Evolutionary conservation across 2,797 vertebrate species (phyloP).

Genomic region (Triplophysa bombifrons): DNA sequence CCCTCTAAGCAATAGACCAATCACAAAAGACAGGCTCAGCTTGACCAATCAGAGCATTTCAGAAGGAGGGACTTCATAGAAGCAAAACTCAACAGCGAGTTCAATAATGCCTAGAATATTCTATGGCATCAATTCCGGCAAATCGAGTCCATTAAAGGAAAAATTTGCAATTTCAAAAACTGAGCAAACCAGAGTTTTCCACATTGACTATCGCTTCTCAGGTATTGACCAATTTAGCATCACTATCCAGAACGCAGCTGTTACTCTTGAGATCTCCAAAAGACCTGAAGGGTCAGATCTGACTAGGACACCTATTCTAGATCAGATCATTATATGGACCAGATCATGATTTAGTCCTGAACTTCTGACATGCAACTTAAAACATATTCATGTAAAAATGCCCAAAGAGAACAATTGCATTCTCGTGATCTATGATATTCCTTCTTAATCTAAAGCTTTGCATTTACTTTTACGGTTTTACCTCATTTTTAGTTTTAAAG

Average conservation of each 20-base stretch:
- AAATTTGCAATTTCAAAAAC: neutral
- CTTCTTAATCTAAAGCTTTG: conserved; percentile 8
- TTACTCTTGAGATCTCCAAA: neutral
- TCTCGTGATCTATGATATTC: neutral
- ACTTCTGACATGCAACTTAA: neutral
- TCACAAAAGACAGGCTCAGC: no score
- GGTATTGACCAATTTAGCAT: conserved; percentile 28
- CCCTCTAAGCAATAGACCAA: no score
- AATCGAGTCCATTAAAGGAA: neutral
- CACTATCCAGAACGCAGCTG: conserved; percentile 41
- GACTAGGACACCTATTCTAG: conserved; percentile 9
- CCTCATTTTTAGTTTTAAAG: conserved; percentile 59
- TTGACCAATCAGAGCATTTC: no score
- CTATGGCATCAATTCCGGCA: neutral
- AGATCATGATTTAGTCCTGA: conserved; percentile 10
- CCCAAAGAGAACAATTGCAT: neutral
- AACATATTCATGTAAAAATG: neutral
- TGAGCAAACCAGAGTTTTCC: neutral
- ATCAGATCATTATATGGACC: neutral
- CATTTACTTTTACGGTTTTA: neutral
- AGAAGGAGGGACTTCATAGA: no score
- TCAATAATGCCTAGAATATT: neutral
- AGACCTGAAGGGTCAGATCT: conserved; percentile 19
- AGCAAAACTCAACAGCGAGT: no score
- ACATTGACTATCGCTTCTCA: neutral